A percentile compares a stretch with the other conserved stretches of the same genome.
Conservation (phyloP, 2,113 vertebrate species). For the Lophius piscatorius region DNA sequence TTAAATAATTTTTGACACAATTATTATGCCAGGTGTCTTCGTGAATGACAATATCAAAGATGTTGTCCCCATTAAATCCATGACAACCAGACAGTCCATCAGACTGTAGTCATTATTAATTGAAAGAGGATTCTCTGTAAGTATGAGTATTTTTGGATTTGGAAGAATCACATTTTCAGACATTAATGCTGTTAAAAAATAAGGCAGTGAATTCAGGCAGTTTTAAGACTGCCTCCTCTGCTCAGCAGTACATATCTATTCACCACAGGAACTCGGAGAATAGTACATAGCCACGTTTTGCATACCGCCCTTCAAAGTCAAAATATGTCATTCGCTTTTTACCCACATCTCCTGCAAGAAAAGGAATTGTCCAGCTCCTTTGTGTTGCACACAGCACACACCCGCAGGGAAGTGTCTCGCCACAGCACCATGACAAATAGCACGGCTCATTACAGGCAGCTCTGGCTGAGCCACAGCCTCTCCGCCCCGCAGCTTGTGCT, state of each 20-base stretch:
- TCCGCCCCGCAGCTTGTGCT: conserved; percentile 11
- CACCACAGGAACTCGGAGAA: conserved; percentile 1
- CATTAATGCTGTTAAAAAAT: background rate
- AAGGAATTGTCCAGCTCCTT: conserved; percentile 24
- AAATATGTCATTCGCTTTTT: conserved; percentile 4
- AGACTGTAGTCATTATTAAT: background rate
- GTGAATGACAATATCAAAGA: no score
- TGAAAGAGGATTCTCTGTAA: background rate
- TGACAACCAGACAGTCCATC: background rate
- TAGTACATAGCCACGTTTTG: conserved; percentile 6
- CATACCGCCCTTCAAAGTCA: background rate
- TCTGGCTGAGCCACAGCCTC: conserved; percentile 30
- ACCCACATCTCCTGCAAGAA: conserved; percentile 1
- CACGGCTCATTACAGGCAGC: conserved; percentile 57
- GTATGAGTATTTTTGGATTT: no score
- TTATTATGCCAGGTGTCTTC: no score
- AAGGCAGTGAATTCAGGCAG: no score
- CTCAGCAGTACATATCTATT: background rate
- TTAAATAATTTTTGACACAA: no score
- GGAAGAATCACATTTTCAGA: background rate
- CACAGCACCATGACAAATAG: conserved; percentile 44
- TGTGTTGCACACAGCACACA: conserved; percentile 14
- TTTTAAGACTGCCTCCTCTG: no score
- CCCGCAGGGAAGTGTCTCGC: conserved; percentile 18
- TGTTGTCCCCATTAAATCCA: background rate